A percentile compares a stretch with the other conserved stretches of the same genome.
Evolutionary conservation across 1,140 invertebrate species (phyloP).

Genomic region (Liolophura sinensis): DNA sequence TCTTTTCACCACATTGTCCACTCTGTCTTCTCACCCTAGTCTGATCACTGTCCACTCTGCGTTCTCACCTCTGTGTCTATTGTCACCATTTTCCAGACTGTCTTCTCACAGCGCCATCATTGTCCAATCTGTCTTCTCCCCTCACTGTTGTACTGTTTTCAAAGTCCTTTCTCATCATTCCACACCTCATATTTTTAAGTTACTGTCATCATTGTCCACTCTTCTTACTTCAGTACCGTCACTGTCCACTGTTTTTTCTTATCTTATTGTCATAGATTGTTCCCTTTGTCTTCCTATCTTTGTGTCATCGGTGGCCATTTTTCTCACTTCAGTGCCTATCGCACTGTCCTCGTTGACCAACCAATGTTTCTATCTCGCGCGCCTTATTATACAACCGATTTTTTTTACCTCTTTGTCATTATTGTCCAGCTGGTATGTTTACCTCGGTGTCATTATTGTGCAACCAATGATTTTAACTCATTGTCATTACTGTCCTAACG

Average conservation of each 20-base stretch:
- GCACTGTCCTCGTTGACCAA: background rate
- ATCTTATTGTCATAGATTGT: background rate
- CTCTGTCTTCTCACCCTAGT: too few relatives aligned
- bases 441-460: background rate
- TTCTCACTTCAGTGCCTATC: background rate
- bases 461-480: background rate
- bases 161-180: background rate
- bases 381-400: too few relatives aligned
- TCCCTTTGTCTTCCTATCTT: background rate
- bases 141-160: background rate
- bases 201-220: background rate
- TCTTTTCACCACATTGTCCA: too few relatives aligned
- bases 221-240: background rate
- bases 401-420: background rate
- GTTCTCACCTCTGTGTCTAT: too few relatives aligned
- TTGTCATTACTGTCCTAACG: background rate
- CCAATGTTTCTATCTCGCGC: background rate
- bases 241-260: background rate
- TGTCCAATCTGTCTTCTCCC: constrained; percentile 8
- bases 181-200: background rate
- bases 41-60: too few relatives aligned
- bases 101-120: constrained; percentile 8
- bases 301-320: background rate
- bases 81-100: too few relatives aligned
- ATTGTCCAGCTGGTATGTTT: background rate